Conservation (phyloP, 2,113 vertebrate species). For the Nettapus auritus region DNA sequence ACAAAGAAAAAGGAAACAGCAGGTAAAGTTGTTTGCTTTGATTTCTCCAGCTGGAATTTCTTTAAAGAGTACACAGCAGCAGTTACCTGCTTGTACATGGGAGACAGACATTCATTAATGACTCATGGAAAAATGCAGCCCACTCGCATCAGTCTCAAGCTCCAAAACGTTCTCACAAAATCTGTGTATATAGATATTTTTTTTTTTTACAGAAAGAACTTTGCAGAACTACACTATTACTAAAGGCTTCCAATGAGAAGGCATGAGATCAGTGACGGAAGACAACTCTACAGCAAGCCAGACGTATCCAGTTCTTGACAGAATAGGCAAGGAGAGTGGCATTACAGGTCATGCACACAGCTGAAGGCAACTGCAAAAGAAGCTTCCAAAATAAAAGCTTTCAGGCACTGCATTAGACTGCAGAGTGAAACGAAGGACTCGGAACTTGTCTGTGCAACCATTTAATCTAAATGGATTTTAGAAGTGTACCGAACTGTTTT, state of each 20-base stretch:
- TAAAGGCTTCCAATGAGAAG: not conserved
- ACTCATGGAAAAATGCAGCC: not conserved
- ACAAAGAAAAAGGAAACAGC: not conserved
- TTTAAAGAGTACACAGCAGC: not conserved
- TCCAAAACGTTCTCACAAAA: not conserved
- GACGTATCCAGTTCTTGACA: not conserved
- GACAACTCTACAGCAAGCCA: not conserved
- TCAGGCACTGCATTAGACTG: not conserved
- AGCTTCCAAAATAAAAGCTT: not conserved
- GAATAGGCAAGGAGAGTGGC: not conserved
- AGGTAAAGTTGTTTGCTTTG: not conserved
- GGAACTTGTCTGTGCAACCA: not conserved
- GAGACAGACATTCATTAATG: not conserved
- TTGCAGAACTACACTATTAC: not conserved
- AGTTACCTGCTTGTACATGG: not conserved
- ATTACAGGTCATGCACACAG: not conserved
- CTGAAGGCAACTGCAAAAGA: not conserved
- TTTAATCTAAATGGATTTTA: not conserved
- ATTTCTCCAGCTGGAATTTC: not conserved
- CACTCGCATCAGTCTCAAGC: not conserved
- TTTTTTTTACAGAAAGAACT: not conserved
- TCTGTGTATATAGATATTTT: no score
- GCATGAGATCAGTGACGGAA: not conserved
- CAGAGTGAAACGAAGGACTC: not conserved
- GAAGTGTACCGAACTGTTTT: not conserved